Evolutionary conservation across 2,888 invertebrate genomes (phyloP).

Genomic region (Ryuthela nishihirai): DNA sequence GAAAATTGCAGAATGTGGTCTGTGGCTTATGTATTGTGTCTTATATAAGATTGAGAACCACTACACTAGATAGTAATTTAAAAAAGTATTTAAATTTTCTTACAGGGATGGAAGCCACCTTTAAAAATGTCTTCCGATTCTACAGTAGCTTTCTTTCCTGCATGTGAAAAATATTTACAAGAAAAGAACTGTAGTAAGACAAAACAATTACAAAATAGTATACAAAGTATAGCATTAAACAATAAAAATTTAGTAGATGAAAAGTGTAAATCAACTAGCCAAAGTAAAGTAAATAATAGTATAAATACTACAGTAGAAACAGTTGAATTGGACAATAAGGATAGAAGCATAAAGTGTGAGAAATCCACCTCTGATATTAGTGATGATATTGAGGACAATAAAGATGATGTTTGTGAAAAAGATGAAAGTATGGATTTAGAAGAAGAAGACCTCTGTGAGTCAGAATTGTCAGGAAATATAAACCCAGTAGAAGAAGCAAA

Average conservation of each 20-base stretch:
- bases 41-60: no score
- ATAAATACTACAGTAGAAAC: no score
- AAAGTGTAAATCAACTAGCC: no score
- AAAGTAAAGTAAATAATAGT: no score
- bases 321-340: no score
- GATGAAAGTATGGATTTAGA: constrained; percentile 37
- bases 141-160: constrained; percentile 55
- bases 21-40: no score
- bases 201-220: no score
- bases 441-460: neutral
- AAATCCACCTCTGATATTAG: constrained; percentile 4
- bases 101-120: constrained; percentile 70
- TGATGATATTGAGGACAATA: constrained; percentile 30
- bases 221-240: no score
- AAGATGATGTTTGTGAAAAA: constrained; percentile 40
- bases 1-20: no score
- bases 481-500: constrained; percentile 59
- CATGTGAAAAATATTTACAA: constrained; percentile 44
- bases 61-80: constrained; percentile 43
- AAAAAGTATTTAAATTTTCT: constrained; percentile 3
- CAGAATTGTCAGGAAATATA: constrained; percentile 13
- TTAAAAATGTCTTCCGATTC: constrained; percentile 59
- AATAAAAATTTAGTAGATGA: neutral
- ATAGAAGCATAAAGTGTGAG: no score
- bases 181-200: no score